These are phyloP conservation scores for Andrena camellia DNA, from an alignment of 2,888 invertebrate species.

Conservation along the genomic window DNA sequence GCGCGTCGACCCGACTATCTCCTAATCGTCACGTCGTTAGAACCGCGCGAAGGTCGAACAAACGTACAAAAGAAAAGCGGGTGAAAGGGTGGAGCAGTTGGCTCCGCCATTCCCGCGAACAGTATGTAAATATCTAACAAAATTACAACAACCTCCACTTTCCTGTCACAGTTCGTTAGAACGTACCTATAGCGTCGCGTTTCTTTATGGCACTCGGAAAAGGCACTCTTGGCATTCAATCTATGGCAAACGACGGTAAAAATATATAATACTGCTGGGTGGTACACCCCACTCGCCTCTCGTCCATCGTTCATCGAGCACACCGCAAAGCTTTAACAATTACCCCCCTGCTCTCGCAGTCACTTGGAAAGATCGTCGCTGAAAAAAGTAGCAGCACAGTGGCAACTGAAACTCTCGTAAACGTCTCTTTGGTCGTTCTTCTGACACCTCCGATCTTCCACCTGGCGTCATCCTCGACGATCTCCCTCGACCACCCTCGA, in stretches of 20 bases:
- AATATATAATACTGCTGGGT: slow-evolving; percentile 60
- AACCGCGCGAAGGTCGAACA: slow-evolving; percentile 35
- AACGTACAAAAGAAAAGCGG: slow-evolving; percentile 29
- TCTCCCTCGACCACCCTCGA: not conserved
- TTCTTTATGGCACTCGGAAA: slow-evolving; percentile 50
- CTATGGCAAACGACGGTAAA: slow-evolving; percentile 45
- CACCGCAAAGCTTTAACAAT: not conserved
- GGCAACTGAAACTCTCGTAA: not conserved
- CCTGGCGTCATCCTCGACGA: not conserved
- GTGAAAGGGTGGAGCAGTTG: not conserved
- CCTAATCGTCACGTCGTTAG: slow-evolving; percentile 28
- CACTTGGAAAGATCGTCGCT: not conserved
- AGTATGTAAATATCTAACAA: slow-evolving; percentile 14
- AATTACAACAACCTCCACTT: slow-evolving; percentile 20
- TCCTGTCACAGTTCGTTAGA: slow-evolving; percentile 20
- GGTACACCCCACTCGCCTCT: slow-evolving; percentile 29
- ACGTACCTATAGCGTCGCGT: slow-evolving; percentile 5
- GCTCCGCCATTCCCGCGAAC: not conserved
- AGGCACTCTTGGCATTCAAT: slow-evolving; percentile 46
- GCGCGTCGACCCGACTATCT: not conserved
- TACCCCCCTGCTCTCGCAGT: not conserved
- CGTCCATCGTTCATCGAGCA: slow-evolving; percentile 11
- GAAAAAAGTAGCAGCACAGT: not conserved
- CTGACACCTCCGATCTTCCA: not conserved
- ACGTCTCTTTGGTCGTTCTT: not conserved